These are phyloP conservation scores for Cettia cetti DNA, from an alignment of 2,113 vertebrate genomes.

Conservation along the genomic window DNA sequence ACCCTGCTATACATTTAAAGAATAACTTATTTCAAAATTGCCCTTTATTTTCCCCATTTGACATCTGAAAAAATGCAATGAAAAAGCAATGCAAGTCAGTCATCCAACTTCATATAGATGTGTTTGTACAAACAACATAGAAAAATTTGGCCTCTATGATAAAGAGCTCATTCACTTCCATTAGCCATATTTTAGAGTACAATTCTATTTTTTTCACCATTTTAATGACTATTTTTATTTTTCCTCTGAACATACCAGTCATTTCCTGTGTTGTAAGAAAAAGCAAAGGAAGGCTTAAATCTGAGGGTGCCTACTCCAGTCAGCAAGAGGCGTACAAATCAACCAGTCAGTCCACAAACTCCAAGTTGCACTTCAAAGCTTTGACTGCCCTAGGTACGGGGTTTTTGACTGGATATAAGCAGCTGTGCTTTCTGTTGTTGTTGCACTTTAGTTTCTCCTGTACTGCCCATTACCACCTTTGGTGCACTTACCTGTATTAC, in stretches of 20 bases:
- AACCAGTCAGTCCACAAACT: not conserved
- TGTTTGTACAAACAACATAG: not conserved
- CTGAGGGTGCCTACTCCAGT: not conserved
- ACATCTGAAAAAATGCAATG: not conserved
- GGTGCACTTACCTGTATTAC: accelerated
- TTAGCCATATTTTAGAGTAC: not conserved
- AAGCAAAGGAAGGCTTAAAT: not conserved
- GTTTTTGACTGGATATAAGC: not conserved
- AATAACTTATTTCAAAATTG: not conserved
- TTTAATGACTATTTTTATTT: not conserved
- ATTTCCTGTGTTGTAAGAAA: not conserved
- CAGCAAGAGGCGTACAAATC: accelerated
- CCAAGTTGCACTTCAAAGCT: not conserved
- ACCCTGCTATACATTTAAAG: not conserved
- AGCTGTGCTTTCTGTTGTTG: not conserved
- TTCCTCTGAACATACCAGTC: not conserved
- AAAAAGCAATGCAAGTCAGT: not conserved
- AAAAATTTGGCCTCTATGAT: not conserved
- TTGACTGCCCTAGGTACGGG: not conserved
- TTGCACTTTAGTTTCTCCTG: not conserved
- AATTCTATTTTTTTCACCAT: not conserved
- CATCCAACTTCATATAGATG: not conserved
- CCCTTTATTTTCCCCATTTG: not conserved
- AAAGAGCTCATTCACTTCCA: not conserved
- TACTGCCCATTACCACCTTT: not conserved